Evolutionary conservation across 23 tunicate genomes (phyloP).

Genomic region (Ascidia mentula): DNA sequence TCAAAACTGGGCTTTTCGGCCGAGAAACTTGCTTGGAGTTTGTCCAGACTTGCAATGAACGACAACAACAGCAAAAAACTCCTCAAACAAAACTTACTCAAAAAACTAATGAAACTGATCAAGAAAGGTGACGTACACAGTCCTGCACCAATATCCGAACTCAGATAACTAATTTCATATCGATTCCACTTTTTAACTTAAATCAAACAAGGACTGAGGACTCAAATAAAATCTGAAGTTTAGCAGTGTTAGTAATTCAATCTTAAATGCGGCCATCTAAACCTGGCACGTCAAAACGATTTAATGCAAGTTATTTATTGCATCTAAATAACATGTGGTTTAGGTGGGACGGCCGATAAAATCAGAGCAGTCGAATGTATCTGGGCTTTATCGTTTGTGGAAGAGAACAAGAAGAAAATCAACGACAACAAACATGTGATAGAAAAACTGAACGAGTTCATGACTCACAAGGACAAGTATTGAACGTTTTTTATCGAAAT

Average conservation of each 20-base stretch:
- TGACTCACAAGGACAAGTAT: not conserved
- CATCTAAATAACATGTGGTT: no score
- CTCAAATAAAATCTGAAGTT: no score
- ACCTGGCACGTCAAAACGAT: no score
- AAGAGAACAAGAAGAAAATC: not conserved
- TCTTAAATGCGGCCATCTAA: no score
- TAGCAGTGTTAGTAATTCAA: no score
- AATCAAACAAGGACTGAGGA: no score
- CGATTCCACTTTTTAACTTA: no score
- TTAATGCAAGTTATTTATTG: no score
- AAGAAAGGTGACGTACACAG: not conserved
- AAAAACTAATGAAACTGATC: not conserved
- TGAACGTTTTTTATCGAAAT: no score
- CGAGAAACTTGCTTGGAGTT: not conserved
- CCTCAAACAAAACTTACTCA: not conserved
- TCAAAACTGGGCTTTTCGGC: not conserved
- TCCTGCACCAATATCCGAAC: no score
- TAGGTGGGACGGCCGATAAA: not conserved
- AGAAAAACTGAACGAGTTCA: not conserved
- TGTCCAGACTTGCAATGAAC: not conserved
- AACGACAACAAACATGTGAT: not conserved
- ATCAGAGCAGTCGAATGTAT: not conserved
- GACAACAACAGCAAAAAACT: not conserved
- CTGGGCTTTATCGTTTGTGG: conserved; percentile 1
- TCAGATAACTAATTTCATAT: no score